Percentiles rank a stretch among this genome's conserved stretches.
Evolutionary conservation across 2,113 vertebrate species (phyloP).

Genomic region (Eublepharis macularius): DNA sequence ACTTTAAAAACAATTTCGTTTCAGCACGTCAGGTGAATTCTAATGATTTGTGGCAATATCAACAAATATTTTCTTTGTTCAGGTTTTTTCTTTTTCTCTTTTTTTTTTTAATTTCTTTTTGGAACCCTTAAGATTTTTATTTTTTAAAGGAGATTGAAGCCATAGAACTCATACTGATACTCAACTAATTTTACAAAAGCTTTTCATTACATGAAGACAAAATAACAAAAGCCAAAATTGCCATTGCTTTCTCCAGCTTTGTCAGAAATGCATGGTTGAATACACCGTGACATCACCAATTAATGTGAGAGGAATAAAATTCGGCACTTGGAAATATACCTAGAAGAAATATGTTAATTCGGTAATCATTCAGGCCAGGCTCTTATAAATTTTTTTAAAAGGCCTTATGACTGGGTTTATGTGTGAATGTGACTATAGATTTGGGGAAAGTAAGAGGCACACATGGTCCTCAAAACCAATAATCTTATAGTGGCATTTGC

Average conservation of each 20-base stretch:
- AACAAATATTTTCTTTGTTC: constrained; percentile 86
- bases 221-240: constrained; percentile 77
- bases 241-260: constrained; percentile 76
- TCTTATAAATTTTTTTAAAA: constrained; percentile 57
- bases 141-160: constrained; percentile 99
- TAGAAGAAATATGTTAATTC: constrained; percentile 58
- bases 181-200: constrained; percentile 85
- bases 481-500: constrained; percentile 40
- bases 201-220: constrained; percentile 80
- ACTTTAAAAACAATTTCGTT: constrained; percentile 90
- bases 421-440: constrained; percentile 41
- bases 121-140: constrained; percentile 79
- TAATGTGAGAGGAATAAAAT: constrained; percentile 52
- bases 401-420: constrained; percentile 43
- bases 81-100: constrained; percentile 64
- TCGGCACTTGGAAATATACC: constrained; percentile 57
- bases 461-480: constrained; percentile 8
- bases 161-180: constrained; percentile 92
- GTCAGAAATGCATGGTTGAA: constrained; percentile 69
- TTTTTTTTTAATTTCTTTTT: constrained; percentile 64
- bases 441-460: constrained; percentile 38
- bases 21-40: constrained; percentile 99
- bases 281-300: constrained; percentile 59
- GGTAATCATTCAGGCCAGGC: constrained; percentile 60
- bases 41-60: constrained; percentile 99